Evolutionary conservation across 2,888 invertebrate genomes (phyloP).

Genomic region (Protodeltote pygarga): DNA sequence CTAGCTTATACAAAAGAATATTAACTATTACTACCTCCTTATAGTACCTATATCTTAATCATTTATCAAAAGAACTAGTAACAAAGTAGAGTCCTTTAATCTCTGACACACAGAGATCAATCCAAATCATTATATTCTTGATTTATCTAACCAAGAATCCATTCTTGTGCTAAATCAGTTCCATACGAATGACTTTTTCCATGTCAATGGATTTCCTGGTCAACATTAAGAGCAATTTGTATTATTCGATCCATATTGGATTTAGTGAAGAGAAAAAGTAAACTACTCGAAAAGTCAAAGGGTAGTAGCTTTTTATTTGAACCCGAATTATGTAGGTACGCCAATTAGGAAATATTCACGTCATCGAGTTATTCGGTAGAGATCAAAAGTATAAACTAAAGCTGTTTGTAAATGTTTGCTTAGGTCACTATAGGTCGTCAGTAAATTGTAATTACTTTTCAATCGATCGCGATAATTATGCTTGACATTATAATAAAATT

Average conservation of each 20-base stretch:
- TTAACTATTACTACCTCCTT: too few species aligned
- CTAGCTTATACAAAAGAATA: too few species aligned
- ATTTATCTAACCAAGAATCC: slow-evolving; percentile 70
- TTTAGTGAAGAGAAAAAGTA: slow-evolving; percentile 41
- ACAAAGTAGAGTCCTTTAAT: slow-evolving; percentile 10
- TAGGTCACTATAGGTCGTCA: too few species aligned
- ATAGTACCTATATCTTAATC: too few species aligned
- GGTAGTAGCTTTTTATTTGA: too few species aligned
- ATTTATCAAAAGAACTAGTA: background rate
- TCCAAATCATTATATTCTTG: slow-evolving; percentile 54
- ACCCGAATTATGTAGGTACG: too few species aligned
- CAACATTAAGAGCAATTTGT: slow-evolving; percentile 65
- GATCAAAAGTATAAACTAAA: too few species aligned
- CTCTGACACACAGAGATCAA: slow-evolving; percentile 37
- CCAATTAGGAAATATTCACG: too few species aligned
- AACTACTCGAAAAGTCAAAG: slow-evolving; percentile 25
- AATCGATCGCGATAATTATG: too few species aligned
- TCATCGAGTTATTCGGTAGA: slow-evolving; percentile 5
- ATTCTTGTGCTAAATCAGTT: slow-evolving; percentile 71
- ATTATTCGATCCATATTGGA: slow-evolving; percentile 54
- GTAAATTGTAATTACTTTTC: too few species aligned
- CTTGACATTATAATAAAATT: too few species aligned
- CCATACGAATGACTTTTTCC: slow-evolving; percentile 74
- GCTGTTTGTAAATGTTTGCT: too few species aligned
- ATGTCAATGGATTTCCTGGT: slow-evolving; percentile 68